phyloP scores from a whole-genome alignment of 2,888 invertebrate species.

The Parasteatoda lunata region DNA sequence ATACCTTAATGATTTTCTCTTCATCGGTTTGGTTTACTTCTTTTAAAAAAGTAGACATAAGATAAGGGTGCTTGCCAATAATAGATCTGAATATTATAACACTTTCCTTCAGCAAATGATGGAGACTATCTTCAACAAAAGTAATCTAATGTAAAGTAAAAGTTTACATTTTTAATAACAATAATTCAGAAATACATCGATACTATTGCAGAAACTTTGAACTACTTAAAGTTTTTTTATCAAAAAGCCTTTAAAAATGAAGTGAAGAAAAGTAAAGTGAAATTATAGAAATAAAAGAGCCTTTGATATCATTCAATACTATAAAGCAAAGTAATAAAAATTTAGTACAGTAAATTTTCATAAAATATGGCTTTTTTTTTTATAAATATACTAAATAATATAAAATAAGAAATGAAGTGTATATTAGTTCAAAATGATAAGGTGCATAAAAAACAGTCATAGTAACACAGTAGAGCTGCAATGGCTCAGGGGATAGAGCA shows the following conservation, averaged over 20 bases:
- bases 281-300: background rate
- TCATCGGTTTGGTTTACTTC: slow-evolving; percentile 78
- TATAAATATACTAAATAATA: too few relatives aligned
- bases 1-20: slow-evolving; percentile 26
- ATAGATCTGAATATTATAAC: slow-evolving; percentile 83
- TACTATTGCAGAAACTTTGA: background rate
- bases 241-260: background rate
- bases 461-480: too few relatives aligned
- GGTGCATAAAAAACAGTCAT: too few relatives aligned
- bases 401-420: too few relatives aligned
- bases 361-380: too few relatives aligned
- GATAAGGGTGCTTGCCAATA: slow-evolving; percentile 81
- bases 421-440: too few relatives aligned
- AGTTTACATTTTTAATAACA: background rate
- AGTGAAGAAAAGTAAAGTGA: background rate
- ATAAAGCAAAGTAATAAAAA: too few relatives aligned
- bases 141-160: slow-evolving; percentile 25
- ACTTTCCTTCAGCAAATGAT: slow-evolving; percentile 84
- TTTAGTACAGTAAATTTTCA: too few relatives aligned
- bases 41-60: slow-evolving; percentile 81
- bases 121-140: slow-evolving; percentile 70
- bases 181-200: background rate
- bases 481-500: too few relatives aligned
- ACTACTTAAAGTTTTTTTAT: background rate
- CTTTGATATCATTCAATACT: background rate